A percentile compares a stretch with the other conserved stretches of the same genome.
phyloP scores from a whole-genome alignment of 2,888 invertebrate species.

The Yponomeuta malinellus region DNA sequence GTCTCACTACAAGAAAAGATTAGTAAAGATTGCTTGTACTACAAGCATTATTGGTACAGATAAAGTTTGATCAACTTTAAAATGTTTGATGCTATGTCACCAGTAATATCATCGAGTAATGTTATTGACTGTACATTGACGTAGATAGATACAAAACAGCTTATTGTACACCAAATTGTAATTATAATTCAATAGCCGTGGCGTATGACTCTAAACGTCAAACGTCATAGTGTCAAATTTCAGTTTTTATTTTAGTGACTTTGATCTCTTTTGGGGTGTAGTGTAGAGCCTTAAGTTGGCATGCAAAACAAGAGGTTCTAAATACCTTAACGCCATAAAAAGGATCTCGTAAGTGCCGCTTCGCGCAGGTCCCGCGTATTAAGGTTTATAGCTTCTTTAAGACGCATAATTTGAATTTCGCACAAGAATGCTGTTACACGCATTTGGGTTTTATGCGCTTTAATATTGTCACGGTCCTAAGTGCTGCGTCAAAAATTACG shows the following conservation, averaged over 20 bases:
- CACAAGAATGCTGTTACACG: slow-evolving; percentile 29
- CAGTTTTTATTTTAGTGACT: background rate
- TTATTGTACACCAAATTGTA: too few relatives aligned
- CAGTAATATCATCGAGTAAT: too few relatives aligned
- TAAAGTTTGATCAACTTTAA: too few relatives aligned
- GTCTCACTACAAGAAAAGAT: too few relatives aligned
- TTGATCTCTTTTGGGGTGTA: background rate
- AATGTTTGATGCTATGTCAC: too few relatives aligned
- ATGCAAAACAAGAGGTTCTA: slow-evolving; percentile 10
- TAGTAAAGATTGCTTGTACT: too few relatives aligned
- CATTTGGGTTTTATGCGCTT: slow-evolving; percentile 4
- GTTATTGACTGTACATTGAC: too few relatives aligned
- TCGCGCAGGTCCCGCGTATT: slow-evolving; percentile 46
- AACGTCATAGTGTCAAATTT: too few relatives aligned
- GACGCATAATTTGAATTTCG: slow-evolving; percentile 48
- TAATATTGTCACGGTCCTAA: slow-evolving; percentile 1
- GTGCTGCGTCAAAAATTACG: background rate
- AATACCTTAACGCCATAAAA: slow-evolving; percentile 27
- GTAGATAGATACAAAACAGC: too few relatives aligned
- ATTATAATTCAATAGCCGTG: too few relatives aligned
- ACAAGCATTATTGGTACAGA: too few relatives aligned
- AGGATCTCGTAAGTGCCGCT: slow-evolving; percentile 38
- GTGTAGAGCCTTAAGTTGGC: background rate
- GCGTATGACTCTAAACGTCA: too few relatives aligned
- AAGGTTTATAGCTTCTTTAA: slow-evolving; percentile 49